Evolutionary conservation across 2,888 invertebrate species (phyloP), one percentile per base, ranked within the genome.

Genomic region (Fragum fragum): DNA sequence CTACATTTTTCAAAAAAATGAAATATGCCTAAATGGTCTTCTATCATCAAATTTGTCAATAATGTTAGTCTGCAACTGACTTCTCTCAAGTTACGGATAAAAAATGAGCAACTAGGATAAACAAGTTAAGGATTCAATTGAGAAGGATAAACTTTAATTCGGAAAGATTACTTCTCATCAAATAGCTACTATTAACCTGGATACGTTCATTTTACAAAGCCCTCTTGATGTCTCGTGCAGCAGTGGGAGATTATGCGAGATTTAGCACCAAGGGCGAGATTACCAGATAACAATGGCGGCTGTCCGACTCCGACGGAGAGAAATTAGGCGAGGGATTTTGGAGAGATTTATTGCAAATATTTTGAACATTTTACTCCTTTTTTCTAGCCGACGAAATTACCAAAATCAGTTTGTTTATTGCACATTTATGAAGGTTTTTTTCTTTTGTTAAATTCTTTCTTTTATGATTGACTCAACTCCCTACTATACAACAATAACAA

Each of bases 231-330:
- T 66, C 66, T 36, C 42, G 42, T 23, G 42, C 66, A 66, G 66
- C 21, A 66, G 26, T 36, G 42, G 6, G 66, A 66, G 66, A 66
- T 66, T 66, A 66, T 23, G 66, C 66, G 66, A 66, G 66, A 66
- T 66, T 66, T 66, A 66, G 66, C 66, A 21, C 66, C 66, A 42
- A 42, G 42, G 36, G 42, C 66, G 66, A 66, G 66, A 66, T 66
- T 66, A 66, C 42, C 11, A 42, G 66, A 66, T 42, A 66, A 66
- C 66, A 66, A 66, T 66, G 66, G 66, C 66, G 66, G 66, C 66
- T 32, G 36, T 39, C 42, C 36, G 66, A 66, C 42, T 66, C 66
- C 42, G 42, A 66, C 66, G 1, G 66, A 26, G 66, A 36, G 66
- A 42, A 66, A 66, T 36, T 39, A 26, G 42, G 66, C 11, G 66